Percentiles rank a stretch among this genome's conserved stretches.
Conservation (phyloP, 2,113 vertebrate genomes). For the Halichoeres trimaculatus region DNA sequence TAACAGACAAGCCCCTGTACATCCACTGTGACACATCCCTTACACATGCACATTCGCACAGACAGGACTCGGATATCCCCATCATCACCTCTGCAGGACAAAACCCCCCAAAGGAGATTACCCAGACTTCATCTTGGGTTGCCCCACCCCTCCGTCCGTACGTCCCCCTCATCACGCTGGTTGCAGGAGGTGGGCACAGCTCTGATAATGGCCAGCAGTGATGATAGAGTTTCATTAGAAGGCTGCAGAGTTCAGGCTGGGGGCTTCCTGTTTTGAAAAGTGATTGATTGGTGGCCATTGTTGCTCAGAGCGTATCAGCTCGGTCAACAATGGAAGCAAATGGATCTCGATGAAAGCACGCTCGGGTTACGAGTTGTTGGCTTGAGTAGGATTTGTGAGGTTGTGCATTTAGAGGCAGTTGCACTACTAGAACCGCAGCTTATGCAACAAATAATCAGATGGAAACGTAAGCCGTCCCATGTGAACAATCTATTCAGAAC, state of each 20-base stretch:
- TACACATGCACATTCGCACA: background rate
- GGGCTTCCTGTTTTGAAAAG: slow-evolving; percentile 69
- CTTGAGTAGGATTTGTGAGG: background rate
- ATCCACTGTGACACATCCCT: slow-evolving; percentile 24
- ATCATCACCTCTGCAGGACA: slow-evolving; percentile 63
- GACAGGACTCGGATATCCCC: slow-evolving; percentile 29
- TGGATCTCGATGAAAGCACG: slow-evolving; percentile 50
- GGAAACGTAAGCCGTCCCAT: slow-evolving; percentile 38
- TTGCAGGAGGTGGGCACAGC: slow-evolving; percentile 56
- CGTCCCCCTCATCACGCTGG: slow-evolving; percentile 31
- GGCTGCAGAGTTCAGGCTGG: slow-evolving; percentile 21
- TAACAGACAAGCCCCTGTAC: slow-evolving; percentile 36
- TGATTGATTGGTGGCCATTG: slow-evolving; percentile 65
- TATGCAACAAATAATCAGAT: slow-evolving; percentile 38
- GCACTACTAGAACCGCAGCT: background rate
- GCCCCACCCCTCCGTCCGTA: slow-evolving; percentile 18
- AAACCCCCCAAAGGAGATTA: slow-evolving; percentile 60
- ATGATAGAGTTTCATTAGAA: slow-evolving; percentile 50
- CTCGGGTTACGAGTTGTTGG: background rate
- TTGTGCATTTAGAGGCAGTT: background rate
- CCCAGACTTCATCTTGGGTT: slow-evolving; percentile 44
- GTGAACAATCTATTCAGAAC: slow-evolving; percentile 35
- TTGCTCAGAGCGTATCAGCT: slow-evolving; percentile 43
- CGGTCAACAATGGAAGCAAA: slow-evolving; percentile 41
- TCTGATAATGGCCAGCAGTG: slow-evolving; percentile 43